phyloP scores from a whole-genome alignment of 2,888 invertebrate species.

The Lasioglossum vierecki region DNA sequence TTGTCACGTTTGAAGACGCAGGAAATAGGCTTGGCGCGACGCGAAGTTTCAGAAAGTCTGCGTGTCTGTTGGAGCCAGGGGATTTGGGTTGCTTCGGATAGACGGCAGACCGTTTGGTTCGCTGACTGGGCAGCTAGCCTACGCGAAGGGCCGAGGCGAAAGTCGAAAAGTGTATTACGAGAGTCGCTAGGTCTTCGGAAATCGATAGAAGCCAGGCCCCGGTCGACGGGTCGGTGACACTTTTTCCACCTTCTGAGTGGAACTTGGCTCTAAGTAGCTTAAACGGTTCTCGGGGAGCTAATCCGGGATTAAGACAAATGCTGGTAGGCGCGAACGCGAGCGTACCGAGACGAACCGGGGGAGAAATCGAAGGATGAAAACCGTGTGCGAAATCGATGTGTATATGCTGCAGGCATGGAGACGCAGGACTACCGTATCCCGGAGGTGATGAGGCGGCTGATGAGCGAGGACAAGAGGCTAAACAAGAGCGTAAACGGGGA shows the following conservation, averaged over 20 bases:
- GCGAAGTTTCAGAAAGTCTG: neutral
- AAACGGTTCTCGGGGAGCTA: conserved; percentile 53
- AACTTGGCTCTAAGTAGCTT: conserved; percentile 56
- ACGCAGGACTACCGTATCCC: conserved; percentile 84
- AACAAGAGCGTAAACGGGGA: conserved; percentile 82
- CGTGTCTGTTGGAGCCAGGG: neutral
- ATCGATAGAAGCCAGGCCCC: conserved; percentile 82
- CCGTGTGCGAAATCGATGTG: neutral
- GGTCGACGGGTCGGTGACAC: conserved; percentile 68
- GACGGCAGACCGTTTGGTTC: conserved; percentile 60
- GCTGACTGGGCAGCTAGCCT: conserved; percentile 49
- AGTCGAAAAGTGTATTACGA: conserved; percentile 71
- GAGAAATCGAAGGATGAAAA: conserved; percentile 14
- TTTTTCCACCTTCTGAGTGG: conserved; percentile 60
- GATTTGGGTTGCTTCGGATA: conserved; percentile 75
- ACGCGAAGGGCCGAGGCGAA: conserved; percentile 51
- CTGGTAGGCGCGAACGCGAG: conserved; percentile 30
- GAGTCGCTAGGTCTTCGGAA: conserved; percentile 78
- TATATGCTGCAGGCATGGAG: conserved; percentile 75
- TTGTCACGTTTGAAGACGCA: neutral
- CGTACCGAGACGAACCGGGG: conserved; percentile 8
- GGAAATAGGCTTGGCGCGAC: neutral
- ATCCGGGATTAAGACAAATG: conserved; percentile 64
- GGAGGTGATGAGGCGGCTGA: conserved; percentile 86
- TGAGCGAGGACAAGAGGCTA: conserved; percentile 85